Percentiles rank a stretch among this genome's conserved stretches.
Evolutionary conservation across 2,888 invertebrate genomes (phyloP).

Genomic region (Melanostoma mellinum): DNA sequence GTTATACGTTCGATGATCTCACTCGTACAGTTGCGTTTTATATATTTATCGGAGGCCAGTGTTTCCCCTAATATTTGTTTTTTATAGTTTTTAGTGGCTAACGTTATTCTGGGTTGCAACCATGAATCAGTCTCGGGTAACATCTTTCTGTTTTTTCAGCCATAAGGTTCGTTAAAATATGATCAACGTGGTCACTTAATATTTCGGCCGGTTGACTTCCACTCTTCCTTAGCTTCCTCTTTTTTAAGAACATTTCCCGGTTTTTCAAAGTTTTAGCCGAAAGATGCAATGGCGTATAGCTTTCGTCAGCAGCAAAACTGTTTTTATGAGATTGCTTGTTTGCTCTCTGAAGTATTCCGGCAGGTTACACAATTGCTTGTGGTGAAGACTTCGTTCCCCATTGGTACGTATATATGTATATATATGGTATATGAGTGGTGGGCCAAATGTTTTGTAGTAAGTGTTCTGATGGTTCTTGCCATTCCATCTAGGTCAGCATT

Average conservation of each 20-base stretch:
- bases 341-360: background rate
- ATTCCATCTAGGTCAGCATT: background rate
- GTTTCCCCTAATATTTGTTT: background rate
- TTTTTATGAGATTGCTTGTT: background rate
- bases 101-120: constrained; percentile 1
- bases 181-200: background rate
- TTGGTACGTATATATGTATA: background rate
- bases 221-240: background rate
- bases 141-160: background rate
- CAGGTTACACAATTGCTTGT: background rate
- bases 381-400: constrained; percentile 6
- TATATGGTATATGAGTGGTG: background rate
- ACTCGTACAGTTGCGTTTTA: background rate
- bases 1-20: background rate
- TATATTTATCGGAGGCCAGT: background rate
- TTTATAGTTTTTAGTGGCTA: background rate
- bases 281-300: background rate
- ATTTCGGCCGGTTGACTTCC: constrained; percentile 6
- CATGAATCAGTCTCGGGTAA: constrained; percentile 6
- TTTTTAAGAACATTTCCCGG: background rate
- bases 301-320: background rate
- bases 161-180: background rate
- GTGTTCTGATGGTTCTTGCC: background rate
- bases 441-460: background rate
- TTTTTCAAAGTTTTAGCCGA: background rate